Evolutionary conservation across 1,140 invertebrate genomes (phyloP).

Genomic region (Chrysoperla carnea): DNA sequence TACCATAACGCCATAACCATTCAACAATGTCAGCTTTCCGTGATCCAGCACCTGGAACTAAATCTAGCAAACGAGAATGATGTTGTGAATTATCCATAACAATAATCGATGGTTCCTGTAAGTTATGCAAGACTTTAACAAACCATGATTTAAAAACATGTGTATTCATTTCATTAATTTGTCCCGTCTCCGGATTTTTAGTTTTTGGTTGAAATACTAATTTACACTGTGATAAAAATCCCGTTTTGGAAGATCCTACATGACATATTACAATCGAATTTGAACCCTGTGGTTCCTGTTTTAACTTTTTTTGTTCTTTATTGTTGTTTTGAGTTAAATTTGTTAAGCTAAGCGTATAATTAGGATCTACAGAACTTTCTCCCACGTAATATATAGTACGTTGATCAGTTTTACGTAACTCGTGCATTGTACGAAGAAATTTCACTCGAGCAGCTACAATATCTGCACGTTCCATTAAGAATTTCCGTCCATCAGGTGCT

Average conservation of each 20-base stretch:
- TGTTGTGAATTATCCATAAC: neutral
- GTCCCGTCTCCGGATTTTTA: neutral
- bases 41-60: neutral
- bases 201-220: neutral
- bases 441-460: neutral
- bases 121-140: neutral
- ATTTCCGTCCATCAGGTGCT: neutral
- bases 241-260: neutral
- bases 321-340: neutral
- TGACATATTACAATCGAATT: neutral
- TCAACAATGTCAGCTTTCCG: neutral
- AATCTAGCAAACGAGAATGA: neutral
- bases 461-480: neutral
- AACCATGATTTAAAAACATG: neutral
- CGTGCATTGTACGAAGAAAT: neutral
- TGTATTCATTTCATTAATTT: neutral
- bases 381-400: neutral
- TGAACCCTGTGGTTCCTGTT: neutral
- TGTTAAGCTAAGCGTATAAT: neutral
- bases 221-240: neutral
- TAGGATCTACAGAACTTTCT: neutral
- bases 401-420: neutral
- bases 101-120: neutral
- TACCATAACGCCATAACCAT: neutral
- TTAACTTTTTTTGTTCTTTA: neutral